These are phyloP conservation scores for Crotophaga sulcirostris DNA, from an alignment of 2,113 vertebrate species.

Conservation along the genomic window DNA sequence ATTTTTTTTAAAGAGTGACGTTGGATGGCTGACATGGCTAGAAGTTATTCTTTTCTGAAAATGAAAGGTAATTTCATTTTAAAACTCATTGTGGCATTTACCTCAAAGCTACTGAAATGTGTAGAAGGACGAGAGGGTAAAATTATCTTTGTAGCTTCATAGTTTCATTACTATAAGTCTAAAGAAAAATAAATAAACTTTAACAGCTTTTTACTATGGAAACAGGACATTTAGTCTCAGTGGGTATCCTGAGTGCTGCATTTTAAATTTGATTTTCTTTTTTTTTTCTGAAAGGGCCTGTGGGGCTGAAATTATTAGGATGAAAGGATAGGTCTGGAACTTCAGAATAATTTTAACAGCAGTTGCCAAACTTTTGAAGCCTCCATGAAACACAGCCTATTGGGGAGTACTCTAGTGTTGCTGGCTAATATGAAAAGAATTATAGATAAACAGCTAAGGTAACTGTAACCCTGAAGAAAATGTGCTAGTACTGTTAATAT, in stretches of 20 bases:
- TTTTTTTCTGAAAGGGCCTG: background rate
- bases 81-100: slow-evolving; percentile 19
- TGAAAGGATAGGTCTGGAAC: slow-evolving; percentile 42
- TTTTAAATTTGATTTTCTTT: background rate
- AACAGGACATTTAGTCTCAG: slow-evolving; percentile 51
- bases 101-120: slow-evolving; percentile 1
- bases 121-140: background rate
- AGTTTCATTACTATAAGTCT: slow-evolving; percentile 26
- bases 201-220: slow-evolving; percentile 47
- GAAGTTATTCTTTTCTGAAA: slow-evolving; percentile 22
- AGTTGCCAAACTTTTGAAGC: slow-evolving; percentile 23
- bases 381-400: background rate
- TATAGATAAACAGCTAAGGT: background rate
- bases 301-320: background rate
- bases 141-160: slow-evolving; percentile 23
- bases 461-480: background rate
- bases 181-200: slow-evolving; percentile 54
- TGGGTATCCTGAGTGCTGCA: slow-evolving; percentile 20
- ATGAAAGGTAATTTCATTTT: slow-evolving; percentile 37
- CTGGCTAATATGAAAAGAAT: slow-evolving; percentile 5
- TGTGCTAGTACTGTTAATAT: background rate
- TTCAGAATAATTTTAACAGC: slow-evolving; percentile 34
- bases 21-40: background rate
- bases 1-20: background rate
- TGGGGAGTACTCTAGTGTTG: background rate